Evolutionary conservation across 2,888 invertebrate genomes (phyloP).

Genomic region (Drosophila kokeensis): DNA sequence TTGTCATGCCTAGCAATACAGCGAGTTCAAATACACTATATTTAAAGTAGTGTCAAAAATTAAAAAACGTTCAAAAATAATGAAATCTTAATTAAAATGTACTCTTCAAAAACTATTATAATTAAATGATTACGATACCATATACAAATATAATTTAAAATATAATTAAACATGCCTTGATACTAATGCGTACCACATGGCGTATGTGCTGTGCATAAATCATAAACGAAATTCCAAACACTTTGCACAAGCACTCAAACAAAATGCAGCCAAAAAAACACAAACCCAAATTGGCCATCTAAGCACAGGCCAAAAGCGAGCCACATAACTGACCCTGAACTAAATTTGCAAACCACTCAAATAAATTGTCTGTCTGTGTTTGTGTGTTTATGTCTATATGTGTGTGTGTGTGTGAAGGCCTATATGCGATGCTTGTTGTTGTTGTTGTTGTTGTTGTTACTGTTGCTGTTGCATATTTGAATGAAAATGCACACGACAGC

Average conservation of each 20-base stretch:
- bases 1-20: background rate
- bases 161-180: background rate
- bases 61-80: background rate
- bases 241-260: constrained; percentile 13
- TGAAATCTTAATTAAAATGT: background rate
- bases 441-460: constrained; percentile 55
- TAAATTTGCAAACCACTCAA: constrained; percentile 71
- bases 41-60: background rate
- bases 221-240: constrained; percentile 45
- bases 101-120: background rate
- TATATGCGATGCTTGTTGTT: constrained; percentile 42
- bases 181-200: constrained; percentile 50
- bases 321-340: constrained; percentile 76
- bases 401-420: constrained; percentile 49
- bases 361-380: constrained; percentile 37
- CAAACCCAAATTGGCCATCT: constrained; percentile 56
- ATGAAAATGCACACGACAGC: constrained; percentile 56
- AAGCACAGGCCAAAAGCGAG: constrained; percentile 64
- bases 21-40: background rate
- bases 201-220: constrained; percentile 75
- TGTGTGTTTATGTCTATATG: constrained; percentile 17
- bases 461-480: constrained; percentile 57
- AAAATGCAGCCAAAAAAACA: constrained; percentile 31
- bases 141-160: background rate
- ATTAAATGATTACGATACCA: background rate